Conservation (phyloP, 2,113 vertebrate genomes). For the Muntiacus reevesi region DNA sequence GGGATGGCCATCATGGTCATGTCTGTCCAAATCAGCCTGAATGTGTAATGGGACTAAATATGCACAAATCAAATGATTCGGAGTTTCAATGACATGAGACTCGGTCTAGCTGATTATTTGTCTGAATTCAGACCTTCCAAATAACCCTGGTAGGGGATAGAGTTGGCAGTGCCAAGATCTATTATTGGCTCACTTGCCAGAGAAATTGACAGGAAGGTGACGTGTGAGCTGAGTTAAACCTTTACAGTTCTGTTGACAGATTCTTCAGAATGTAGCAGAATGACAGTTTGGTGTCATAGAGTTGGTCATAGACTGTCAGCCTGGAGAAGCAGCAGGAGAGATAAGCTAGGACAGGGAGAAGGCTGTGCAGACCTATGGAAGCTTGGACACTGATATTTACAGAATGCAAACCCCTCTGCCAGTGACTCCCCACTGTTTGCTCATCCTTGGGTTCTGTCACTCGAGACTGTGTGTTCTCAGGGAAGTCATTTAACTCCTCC, state of each 20-base stretch:
- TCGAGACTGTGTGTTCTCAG: background rate
- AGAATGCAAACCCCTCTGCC: background rate
- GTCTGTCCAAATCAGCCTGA: background rate
- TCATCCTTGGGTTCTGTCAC: background rate
- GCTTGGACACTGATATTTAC: background rate
- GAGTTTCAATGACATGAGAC: background rate
- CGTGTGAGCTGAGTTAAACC: background rate
- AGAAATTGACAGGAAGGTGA: background rate
- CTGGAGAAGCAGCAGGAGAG: background rate
- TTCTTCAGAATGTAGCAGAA: background rate
- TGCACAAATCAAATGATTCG: background rate
- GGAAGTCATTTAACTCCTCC: background rate
- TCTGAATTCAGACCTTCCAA: background rate
- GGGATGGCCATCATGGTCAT: accelerated
- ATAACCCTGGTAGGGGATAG: background rate
- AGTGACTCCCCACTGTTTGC: background rate
- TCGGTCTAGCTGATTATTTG: background rate
- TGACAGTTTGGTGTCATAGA: background rate
- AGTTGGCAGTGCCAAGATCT: background rate
- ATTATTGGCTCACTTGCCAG: background rate
- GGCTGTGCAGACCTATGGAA: background rate
- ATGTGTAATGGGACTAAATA: background rate
- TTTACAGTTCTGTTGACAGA: background rate
- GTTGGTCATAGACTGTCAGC: background rate
- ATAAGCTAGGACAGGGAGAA: background rate